Conservation (phyloP, 2,797 vertebrate genomes). For the Ceryle rudis region DNA sequence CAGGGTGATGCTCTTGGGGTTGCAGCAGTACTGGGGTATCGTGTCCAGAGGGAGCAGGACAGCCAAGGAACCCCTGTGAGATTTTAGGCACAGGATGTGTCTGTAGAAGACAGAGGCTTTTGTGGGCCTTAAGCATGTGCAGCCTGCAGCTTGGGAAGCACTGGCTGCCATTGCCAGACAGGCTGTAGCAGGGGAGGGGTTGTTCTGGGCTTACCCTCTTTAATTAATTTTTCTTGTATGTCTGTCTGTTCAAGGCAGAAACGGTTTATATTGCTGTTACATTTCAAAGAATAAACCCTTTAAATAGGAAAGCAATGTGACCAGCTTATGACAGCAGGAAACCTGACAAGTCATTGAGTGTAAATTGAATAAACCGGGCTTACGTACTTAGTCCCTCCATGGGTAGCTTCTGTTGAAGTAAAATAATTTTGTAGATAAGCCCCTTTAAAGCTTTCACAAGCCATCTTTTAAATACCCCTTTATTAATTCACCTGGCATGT, state of each 20-base stretch:
- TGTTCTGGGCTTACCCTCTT: neutral
- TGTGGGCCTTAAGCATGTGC: neutral
- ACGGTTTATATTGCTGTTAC: neutral
- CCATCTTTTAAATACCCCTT: neutral
- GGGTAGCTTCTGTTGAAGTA: neutral
- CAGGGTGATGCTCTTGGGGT: rapidly evolving
- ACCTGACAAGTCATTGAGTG: neutral
- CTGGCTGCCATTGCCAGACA: neutral
- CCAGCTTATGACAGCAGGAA: neutral
- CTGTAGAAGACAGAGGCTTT: neutral
- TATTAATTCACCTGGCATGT: neutral
- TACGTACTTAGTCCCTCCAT: neutral
- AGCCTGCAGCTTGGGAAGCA: neutral
- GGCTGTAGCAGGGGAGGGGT: neutral
- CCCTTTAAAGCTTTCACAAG: neutral
- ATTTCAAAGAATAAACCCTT: neutral
- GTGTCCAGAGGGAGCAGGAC: neutral
- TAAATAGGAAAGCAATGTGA: neutral
- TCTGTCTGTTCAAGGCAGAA: neutral
- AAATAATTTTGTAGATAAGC: neutral
- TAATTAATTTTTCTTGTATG: neutral
- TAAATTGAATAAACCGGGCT: neutral
- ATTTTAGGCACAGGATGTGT: neutral
- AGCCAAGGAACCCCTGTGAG: rapidly evolving
- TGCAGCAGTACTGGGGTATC: neutral